Evolutionary conservation across 2,888 invertebrate genomes (phyloP).

Genomic region (Pseudeuparius sepicola): DNA sequence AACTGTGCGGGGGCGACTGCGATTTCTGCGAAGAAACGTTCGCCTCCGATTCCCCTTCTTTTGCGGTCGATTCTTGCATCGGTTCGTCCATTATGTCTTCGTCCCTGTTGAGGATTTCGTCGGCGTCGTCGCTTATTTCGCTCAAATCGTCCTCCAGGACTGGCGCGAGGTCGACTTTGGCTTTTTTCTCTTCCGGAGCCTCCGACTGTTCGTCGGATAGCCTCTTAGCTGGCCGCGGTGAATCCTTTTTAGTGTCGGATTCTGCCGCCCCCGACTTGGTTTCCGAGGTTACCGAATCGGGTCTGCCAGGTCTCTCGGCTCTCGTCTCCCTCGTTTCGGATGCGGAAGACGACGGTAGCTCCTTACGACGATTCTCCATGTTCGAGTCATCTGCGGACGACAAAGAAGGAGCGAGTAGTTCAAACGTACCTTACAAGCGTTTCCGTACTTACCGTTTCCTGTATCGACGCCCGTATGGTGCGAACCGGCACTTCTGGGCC

Average conservation of each 20-base stretch:
- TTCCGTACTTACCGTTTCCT: too few relatives aligned
- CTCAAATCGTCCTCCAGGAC: slow-evolving; percentile 62
- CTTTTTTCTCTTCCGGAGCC: slow-evolving; percentile 42
- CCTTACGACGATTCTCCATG: slow-evolving; percentile 24
- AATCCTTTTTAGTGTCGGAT: slow-evolving; percentile 25
- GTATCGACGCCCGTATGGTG: slow-evolving; percentile 27
- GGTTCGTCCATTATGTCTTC: too few relatives aligned
- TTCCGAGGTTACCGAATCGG: slow-evolving; percentile 24
- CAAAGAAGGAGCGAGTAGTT: slow-evolving; percentile 7
- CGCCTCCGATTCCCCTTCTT: slow-evolving; percentile 6
- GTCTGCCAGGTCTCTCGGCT: too few relatives aligned
- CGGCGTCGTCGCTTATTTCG: slow-evolving; percentile 83
- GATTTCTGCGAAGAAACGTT: slow-evolving; percentile 27
- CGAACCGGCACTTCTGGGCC: slow-evolving; percentile 39
- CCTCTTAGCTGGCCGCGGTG: slow-evolving; percentile 25
- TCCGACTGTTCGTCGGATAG: slow-evolving; percentile 36
- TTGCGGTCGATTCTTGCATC: slow-evolving; percentile 25
- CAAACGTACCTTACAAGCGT: too few relatives aligned
- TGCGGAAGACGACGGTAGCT: too few relatives aligned
- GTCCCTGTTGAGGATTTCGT: slow-evolving; percentile 74
- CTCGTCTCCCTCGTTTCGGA: too few relatives aligned
- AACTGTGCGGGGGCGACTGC: slow-evolving; percentile 25
- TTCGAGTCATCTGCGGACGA: slow-evolving; percentile 25
- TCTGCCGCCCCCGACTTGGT: slow-evolving; percentile 35
- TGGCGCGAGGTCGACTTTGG: slow-evolving; percentile 19